Evolutionary conservation across 2,113 vertebrate genomes (phyloP).

Genomic region (Protobothrops mucrosquamatus): DNA sequence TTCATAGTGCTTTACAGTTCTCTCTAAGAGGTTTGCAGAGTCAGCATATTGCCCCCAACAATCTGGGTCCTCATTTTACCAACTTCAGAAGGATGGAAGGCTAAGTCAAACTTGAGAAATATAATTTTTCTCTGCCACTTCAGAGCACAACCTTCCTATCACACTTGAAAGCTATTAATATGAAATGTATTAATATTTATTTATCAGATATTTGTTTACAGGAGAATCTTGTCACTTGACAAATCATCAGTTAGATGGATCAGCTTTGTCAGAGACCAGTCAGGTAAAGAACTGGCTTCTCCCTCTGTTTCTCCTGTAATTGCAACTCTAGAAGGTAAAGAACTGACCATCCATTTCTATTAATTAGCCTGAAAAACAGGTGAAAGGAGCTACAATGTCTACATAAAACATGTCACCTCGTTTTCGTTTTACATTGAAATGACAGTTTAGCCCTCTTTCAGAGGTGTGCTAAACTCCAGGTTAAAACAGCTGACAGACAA

Average conservation of each 20-base stretch:
- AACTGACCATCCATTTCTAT: background rate
- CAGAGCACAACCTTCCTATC: background rate
- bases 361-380: background rate
- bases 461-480: background rate
- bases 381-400: background rate
- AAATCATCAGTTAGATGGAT: background rate
- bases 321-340: background rate
- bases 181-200: background rate
- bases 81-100: background rate
- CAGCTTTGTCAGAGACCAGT: background rate
- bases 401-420: background rate
- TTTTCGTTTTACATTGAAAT: background rate
- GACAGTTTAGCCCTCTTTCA: background rate
- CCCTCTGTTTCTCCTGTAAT: background rate
- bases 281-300: background rate
- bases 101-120: background rate
- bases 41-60: background rate
- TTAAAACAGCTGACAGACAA: background rate
- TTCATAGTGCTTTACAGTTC: background rate
- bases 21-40: background rate
- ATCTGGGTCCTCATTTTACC: background rate
- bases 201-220: background rate
- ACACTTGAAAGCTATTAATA: background rate
- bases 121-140: background rate
- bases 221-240: background rate